These are phyloP conservation scores for Pteromalus puparum DNA, from an alignment of 1,140 invertebrate species.

Conservation along the genomic window DNA sequence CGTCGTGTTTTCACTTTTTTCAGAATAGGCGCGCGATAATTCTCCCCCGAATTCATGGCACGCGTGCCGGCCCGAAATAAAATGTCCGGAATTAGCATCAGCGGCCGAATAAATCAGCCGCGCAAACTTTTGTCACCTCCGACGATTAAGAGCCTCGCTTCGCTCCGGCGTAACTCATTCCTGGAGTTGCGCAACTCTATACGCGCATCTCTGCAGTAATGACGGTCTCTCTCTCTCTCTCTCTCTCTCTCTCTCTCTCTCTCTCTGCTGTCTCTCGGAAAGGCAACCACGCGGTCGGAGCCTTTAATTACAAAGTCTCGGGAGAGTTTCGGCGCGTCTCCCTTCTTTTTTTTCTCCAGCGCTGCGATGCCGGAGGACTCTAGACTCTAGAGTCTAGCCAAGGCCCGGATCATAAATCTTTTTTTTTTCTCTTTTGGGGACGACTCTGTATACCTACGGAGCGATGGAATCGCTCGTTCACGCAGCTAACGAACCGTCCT, in stretches of 20 bases:
- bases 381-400: conserved; percentile 17
- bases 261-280: not conserved
- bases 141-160: not conserved
- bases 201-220: too few relatives aligned
- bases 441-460: not conserved
- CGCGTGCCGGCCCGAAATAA: not conserved
- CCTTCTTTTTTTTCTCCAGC: conserved; percentile 14
- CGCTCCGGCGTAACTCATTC: too few relatives aligned
- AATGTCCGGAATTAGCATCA: not conserved
- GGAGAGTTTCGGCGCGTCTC: not conserved
- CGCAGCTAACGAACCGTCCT: conserved; percentile 18
- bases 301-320: conserved; percentile 44
- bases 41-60: not conserved
- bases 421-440: conserved; percentile 11
- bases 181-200: conserved; percentile 13
- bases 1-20: conserved; percentile 56
- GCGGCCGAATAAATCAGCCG: too few relatives aligned
- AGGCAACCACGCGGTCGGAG: not conserved
- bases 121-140: not conserved
- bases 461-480: conserved; percentile 28
- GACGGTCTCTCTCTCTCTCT: too few relatives aligned
- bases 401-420: conserved; percentile 33
- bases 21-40: conserved; percentile 39
- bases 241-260: not conserved
- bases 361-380: too few relatives aligned